phyloP scores from a whole-genome alignment of 2,113 vertebrate genomes.

The Oreotrochilus melanogaster region DNA sequence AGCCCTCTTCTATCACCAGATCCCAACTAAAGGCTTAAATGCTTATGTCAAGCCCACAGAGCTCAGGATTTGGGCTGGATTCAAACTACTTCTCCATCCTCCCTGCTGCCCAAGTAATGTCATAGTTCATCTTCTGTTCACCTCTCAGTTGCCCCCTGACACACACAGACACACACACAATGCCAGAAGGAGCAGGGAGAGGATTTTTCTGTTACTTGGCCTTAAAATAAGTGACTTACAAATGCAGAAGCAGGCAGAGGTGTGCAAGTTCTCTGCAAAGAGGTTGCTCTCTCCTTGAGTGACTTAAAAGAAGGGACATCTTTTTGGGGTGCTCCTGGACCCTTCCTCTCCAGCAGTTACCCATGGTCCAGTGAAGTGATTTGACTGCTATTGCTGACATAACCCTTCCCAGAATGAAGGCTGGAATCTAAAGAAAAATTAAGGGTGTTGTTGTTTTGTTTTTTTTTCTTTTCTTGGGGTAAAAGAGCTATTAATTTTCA shows the following conservation, averaged over 20 bases:
- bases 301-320: background rate
- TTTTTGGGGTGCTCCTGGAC: background rate
- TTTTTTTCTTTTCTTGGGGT: background rate
- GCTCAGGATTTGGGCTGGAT: conserved; percentile 1
- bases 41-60: conserved; percentile 43
- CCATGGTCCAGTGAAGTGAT: background rate
- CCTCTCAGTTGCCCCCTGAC: background rate
- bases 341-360: background rate
- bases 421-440: background rate
- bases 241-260: background rate
- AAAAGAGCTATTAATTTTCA: conserved; percentile 16
- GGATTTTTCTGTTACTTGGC: background rate
- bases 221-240: background rate
- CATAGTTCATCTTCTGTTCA: background rate
- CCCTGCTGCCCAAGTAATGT: background rate
- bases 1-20: conserved; percentile 50
- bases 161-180: background rate
- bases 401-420: background rate
- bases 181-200: background rate
- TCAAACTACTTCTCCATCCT: conserved; percentile 15
- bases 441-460: background rate
- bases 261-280: background rate
- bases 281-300: background rate
- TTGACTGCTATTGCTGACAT: accelerated
- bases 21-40: conserved; percentile 56